phyloP scores from a whole-genome alignment of 1,140 invertebrate genomes.

The Megathymus violae region DNA sequence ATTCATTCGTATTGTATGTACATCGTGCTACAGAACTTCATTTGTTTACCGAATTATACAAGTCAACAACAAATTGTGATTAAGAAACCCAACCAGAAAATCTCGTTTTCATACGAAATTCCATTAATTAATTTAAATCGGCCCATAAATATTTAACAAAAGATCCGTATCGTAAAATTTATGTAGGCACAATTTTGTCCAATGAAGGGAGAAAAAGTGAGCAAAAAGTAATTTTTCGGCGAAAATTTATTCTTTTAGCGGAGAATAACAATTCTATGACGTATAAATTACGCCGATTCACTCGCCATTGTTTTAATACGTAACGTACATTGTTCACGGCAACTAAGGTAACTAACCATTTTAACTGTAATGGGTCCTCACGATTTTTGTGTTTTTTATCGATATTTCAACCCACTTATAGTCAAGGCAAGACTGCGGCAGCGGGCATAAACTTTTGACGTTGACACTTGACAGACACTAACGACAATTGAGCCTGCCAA shows the following conservation, averaged over 20 bases:
- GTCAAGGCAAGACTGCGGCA: too few relatives aligned
- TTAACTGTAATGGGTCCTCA: too few relatives aligned
- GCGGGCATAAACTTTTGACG: too few relatives aligned
- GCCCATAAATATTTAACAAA: conserved; percentile 44
- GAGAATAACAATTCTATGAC: conserved; percentile 48
- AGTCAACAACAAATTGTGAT: conserved; percentile 4
- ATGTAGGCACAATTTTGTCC: conserved; percentile 44
- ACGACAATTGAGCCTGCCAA: too few relatives aligned
- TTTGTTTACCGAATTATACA: too few relatives aligned
- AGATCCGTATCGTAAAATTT: conserved; percentile 46
- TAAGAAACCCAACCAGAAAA: conserved; percentile 4
- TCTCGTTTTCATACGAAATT: conserved; percentile 32
- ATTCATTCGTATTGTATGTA: too few relatives aligned
- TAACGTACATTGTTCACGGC: too few relatives aligned
- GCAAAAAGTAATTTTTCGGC: conserved; percentile 45
- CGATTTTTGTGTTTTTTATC: too few relatives aligned
- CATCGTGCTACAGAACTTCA: too few relatives aligned
- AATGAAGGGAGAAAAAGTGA: conserved; percentile 38
- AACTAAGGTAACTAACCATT: too few relatives aligned
- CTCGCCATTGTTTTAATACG: conserved; percentile 46
- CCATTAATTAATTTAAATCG: conserved; percentile 45
- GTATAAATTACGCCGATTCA: conserved; percentile 44
- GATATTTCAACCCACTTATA: too few relatives aligned
- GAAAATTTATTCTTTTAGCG: conserved; percentile 44
- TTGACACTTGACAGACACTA: too few relatives aligned